Percentiles rank a stretch among this genome's conserved stretches.
phyloP scores from a whole-genome alignment of 1,140 invertebrate species.

The Cotesia glomerata region DNA sequence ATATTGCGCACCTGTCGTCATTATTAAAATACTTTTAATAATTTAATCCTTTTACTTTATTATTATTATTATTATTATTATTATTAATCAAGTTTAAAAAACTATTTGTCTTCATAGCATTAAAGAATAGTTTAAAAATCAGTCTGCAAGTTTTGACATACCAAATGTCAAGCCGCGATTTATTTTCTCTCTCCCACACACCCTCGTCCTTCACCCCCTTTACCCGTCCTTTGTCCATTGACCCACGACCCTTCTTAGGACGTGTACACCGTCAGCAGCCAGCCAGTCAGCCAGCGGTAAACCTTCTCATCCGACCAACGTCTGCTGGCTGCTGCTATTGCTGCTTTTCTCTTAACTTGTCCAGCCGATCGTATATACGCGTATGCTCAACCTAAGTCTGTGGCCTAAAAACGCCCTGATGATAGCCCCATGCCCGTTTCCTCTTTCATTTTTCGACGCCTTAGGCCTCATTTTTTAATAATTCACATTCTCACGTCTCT shows the following conservation, averaged over 20 bases:
- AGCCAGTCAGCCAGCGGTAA: constrained; percentile 16
- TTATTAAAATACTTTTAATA: neutral
- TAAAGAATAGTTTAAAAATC: too few species aligned
- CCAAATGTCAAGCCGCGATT: neutral
- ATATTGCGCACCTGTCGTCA: neutral
- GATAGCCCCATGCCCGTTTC: constrained; percentile 17
- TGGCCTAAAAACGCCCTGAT: constrained; percentile 30
- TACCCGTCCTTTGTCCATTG: constrained; percentile 23
- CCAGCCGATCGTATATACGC: neutral
- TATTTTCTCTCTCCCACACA: constrained; percentile 23
- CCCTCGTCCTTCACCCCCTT: constrained; percentile 22
- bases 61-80: neutral
- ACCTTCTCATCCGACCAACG: constrained; percentile 21
- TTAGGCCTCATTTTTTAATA: constrained; percentile 4
- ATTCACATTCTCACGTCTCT: constrained; percentile 2
- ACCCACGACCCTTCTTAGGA: constrained; percentile 14
- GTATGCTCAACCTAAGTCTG: constrained; percentile 17
- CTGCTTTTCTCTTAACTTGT: constrained; percentile 16
- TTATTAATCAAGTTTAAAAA: too few species aligned
- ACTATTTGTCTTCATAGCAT: too few species aligned
- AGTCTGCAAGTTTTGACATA: neutral
- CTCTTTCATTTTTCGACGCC: constrained; percentile 1
- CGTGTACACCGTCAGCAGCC: neutral
- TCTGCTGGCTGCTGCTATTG: constrained; percentile 20
- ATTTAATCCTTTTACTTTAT: neutral